Evolutionary conservation across 2,113 vertebrate genomes (phyloP).

Genomic region (Ariopsis seemanni): DNA sequence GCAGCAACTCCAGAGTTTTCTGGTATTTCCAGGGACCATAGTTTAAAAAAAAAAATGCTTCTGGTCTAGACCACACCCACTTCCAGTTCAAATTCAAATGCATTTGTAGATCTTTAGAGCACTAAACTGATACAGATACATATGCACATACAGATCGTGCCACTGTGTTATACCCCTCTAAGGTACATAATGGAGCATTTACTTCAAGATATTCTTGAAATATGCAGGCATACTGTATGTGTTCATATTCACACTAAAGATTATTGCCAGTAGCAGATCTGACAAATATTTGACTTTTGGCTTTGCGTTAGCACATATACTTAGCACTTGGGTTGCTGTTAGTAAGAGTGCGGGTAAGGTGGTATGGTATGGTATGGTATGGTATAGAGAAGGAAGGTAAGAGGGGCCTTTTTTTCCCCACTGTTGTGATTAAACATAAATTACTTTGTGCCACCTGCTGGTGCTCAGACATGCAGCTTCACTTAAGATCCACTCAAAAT

Average conservation of each 20-base stretch:
- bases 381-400: neutral
- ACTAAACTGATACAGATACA: too few relatives aligned
- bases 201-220: neutral
- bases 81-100: too few relatives aligned
- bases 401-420: neutral
- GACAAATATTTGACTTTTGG: neutral
- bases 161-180: too few relatives aligned
- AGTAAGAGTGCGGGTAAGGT: neutral
- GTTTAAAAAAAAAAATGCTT: too few relatives aligned
- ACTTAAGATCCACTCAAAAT: slow-evolving; percentile 1
- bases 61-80: too few relatives aligned
- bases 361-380: too few relatives aligned
- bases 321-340: neutral
- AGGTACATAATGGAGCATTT: too few relatives aligned
- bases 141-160: too few relatives aligned
- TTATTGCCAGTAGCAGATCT: neutral
- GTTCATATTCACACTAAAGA: neutral
- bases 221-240: neutral
- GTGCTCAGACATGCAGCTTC: neutral
- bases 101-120: too few relatives aligned
- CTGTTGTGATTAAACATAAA: neutral
- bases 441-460: neutral
- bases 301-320: neutral
- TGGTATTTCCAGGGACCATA: too few relatives aligned
- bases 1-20: too few relatives aligned